Percentiles rank a stretch among this genome's conserved stretches.
phyloP scores from a whole-genome alignment of 2,797 vertebrate genomes.

The Betta splendens region DNA sequence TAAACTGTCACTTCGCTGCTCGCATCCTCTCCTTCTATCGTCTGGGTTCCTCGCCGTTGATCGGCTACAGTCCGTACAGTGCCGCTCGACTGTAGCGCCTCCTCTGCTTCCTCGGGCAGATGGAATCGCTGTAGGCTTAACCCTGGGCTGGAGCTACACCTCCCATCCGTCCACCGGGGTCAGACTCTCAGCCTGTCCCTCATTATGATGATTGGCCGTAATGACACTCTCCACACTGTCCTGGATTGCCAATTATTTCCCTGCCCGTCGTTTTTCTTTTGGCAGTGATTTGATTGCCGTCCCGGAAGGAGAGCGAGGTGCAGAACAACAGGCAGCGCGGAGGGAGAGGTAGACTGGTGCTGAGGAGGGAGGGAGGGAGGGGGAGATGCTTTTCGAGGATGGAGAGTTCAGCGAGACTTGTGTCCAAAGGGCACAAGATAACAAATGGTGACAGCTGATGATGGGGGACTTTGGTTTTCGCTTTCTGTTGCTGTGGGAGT shows the following conservation, averaged over 20 bases:
- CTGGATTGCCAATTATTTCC: constrained; percentile 74
- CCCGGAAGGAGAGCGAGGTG: constrained; percentile 48
- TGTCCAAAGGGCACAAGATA: constrained; percentile 48
- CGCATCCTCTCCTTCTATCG: constrained; percentile 5
- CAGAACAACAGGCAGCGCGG: constrained; percentile 42
- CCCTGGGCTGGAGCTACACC: constrained; percentile 35
- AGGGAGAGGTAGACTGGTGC: constrained; percentile 47
- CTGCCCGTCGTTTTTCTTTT: constrained; percentile 64
- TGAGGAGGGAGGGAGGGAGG: constrained; percentile 11
- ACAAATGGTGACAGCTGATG: constrained; percentile 42
- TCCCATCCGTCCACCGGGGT: constrained; percentile 58
- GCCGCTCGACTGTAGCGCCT: constrained; percentile 8
- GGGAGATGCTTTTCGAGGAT: constrained; percentile 33
- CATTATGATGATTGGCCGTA: constrained; percentile 76
- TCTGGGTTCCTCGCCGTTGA: constrained; percentile 37
- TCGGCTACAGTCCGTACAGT: constrained; percentile 33
- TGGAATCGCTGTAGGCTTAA: constrained; percentile 59
- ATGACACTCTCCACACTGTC: constrained; percentile 71
- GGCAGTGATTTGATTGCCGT: constrained; percentile 74
- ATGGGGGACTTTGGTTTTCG: constrained; percentile 22
- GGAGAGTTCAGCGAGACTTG: constrained; percentile 39
- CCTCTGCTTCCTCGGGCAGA: constrained; percentile 35
- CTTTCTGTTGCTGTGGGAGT: constrained; percentile 27
- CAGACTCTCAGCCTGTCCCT: constrained; percentile 61
- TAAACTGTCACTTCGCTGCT: constrained; percentile 24